Percentiles rank a stretch among this genome's conserved stretches.
Evolutionary conservation across 2,888 invertebrate species (phyloP).

Genomic region (Drosophila emarginata): DNA sequence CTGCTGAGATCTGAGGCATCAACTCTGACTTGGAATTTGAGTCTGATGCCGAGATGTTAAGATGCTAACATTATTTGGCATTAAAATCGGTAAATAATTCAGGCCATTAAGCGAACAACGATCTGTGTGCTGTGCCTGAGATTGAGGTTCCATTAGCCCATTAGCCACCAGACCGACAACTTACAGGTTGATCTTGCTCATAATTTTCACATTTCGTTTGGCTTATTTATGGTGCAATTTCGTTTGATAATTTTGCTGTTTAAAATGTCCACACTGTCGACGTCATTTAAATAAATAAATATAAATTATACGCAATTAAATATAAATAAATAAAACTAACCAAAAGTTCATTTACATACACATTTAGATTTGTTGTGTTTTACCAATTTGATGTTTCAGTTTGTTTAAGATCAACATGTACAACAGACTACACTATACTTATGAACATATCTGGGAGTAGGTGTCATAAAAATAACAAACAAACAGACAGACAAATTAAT

Average conservation of each 20-base stretch:
- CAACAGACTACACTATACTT: not conserved
- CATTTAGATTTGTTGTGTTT: no score
- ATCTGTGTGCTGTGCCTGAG: slow-evolving; percentile 39
- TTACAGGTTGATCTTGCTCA: slow-evolving; percentile 47
- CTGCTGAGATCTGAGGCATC: no score
- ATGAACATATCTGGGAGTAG: not conserved
- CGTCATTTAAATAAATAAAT: slow-evolving; percentile 53
- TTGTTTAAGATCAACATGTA: not conserved
- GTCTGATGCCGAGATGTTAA: slow-evolving; percentile 44
- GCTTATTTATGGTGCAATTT: slow-evolving; percentile 65
- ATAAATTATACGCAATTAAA: slow-evolving; percentile 44
- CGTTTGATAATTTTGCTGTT: slow-evolving; percentile 53
- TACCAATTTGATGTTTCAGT: not conserved
- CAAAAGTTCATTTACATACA: slow-evolving; percentile 41
- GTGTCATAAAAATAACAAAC: slow-evolving; percentile 36
- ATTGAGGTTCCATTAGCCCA: slow-evolving; percentile 39
- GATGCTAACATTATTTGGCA: slow-evolving; percentile 37
- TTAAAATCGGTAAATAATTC: slow-evolving; percentile 72
- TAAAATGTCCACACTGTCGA: slow-evolving; percentile 51
- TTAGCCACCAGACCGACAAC: slow-evolving; percentile 29
- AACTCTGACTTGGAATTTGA: slow-evolving; percentile 35
- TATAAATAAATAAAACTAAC: slow-evolving; percentile 44
- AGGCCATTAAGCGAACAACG: slow-evolving; percentile 72
- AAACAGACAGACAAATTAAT: slow-evolving; percentile 28
- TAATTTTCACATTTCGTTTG: slow-evolving; percentile 45